These are phyloP conservation scores for Drosophila bunnanda DNA, from an alignment of 2,888 invertebrate species.

Conservation along the genomic window DNA sequence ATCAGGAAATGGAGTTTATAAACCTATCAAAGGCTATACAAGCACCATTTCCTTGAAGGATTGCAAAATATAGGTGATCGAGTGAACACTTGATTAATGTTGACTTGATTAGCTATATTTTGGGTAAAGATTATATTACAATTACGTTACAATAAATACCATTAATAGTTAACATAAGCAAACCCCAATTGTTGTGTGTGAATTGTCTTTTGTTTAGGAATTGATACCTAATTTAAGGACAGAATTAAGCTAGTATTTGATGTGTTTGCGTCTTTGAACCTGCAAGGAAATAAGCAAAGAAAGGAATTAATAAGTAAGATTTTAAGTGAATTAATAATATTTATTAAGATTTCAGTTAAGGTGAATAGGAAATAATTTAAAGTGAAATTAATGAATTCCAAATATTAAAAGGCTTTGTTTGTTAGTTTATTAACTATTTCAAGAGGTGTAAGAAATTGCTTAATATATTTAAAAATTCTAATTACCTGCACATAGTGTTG, in stretches of 20 bases:
- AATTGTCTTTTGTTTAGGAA: conserved; percentile 22
- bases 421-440: neutral
- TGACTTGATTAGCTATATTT: conserved; percentile 61
- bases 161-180: conserved; percentile 78
- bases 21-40: conserved; percentile 28
- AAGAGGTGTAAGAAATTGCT: neutral
- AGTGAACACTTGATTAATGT: conserved; percentile 40
- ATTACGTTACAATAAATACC: conserved; percentile 68
- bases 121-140: conserved; percentile 15
- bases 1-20: conserved; percentile 27
- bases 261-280: conserved; percentile 79
- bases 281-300: conserved; percentile 47
- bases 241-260: conserved; percentile 78
- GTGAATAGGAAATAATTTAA: neutral
- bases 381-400: neutral
- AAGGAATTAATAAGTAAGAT: neutral
- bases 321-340: neutral
- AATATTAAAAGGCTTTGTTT: neutral
- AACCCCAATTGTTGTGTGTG: conserved; percentile 44
- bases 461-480: neutral
- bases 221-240: conserved; percentile 51
- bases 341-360: neutral
- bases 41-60: conserved; percentile 12
- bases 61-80: conserved; percentile 54
- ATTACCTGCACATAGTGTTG: conserved; percentile 61